Percentiles rank a stretch among this genome's conserved stretches.
Evolutionary conservation across 2,113 vertebrate species (phyloP).

Genomic region (Xenotilapia longispinis): DNA sequence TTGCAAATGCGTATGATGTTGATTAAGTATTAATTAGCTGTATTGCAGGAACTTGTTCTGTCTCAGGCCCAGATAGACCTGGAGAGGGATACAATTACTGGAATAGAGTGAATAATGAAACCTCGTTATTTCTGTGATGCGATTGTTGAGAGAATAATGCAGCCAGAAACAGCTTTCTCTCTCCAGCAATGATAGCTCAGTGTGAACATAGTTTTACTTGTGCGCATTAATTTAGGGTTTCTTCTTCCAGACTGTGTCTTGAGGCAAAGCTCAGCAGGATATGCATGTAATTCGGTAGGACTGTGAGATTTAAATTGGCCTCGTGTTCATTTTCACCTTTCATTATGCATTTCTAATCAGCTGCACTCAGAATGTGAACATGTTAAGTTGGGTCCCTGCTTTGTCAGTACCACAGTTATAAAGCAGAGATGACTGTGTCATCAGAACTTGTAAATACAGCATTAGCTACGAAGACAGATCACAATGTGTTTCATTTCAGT

Average conservation of each 20-base stretch:
- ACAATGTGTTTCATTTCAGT: neutral
- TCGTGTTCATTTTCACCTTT: neutral
- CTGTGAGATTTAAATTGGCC: neutral
- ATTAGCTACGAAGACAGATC: neutral
- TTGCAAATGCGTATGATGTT: neutral
- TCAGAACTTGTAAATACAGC: neutral
- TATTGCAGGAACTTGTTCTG: neutral
- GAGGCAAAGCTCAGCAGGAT: neutral
- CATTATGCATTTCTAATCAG: neutral
- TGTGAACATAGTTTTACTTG: neutral
- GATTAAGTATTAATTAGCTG: neutral
- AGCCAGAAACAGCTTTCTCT: neutral
- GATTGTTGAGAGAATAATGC: slow-evolving; percentile 20
- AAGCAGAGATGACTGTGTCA: neutral
- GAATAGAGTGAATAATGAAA: slow-evolving; percentile 24
- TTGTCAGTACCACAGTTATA: neutral
- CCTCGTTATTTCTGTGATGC: slow-evolving; percentile 19
- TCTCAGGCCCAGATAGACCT: neutral
- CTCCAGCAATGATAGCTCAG: neutral
- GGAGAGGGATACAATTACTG: slow-evolving; percentile 15
- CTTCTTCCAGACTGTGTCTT: neutral
- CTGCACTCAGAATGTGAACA: neutral
- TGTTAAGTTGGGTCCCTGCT: neutral
- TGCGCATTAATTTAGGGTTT: slow-evolving; percentile 12
- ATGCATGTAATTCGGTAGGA: neutral